phyloP scores from a whole-genome alignment of 2,797 vertebrate species.

The Anomalospiza imberbis region DNA sequence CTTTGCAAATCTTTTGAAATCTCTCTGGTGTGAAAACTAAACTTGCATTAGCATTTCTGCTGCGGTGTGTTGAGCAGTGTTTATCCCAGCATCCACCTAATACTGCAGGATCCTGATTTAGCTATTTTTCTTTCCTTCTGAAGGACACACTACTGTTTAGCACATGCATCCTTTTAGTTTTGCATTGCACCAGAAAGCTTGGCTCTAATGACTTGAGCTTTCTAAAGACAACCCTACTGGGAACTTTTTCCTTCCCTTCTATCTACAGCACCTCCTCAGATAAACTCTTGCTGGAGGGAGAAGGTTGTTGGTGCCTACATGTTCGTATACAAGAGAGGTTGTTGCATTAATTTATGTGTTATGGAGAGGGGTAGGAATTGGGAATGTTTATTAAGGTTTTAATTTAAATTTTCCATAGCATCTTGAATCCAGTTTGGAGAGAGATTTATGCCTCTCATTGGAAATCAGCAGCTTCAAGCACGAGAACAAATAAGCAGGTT shows the following conservation, averaged over 20 bases:
- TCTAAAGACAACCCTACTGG: neutral
- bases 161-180: neutral
- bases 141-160: neutral
- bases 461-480: neutral
- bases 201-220: neutral
- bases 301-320: neutral
- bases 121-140: neutral
- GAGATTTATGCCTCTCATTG: neutral
- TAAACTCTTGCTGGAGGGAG: neutral
- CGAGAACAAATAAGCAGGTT: neutral
- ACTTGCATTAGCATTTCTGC: constrained; percentile 15
- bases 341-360: neutral
- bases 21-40: constrained; percentile 28
- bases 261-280: neutral
- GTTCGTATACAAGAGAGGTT: neutral
- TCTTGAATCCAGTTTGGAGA: neutral
- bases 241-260: neutral
- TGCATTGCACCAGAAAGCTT: neutral
- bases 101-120: neutral
- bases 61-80: neutral
- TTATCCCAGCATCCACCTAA: neutral
- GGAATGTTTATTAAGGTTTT: neutral
- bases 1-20: constrained; percentile 49
- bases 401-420: neutral
- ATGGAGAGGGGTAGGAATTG: neutral